A percentile compares a stretch with the other conserved stretches of the same genome.
Evolutionary conservation across 2,888 invertebrate genomes (phyloP).

Genomic region (Drosophila greeni): DNA sequence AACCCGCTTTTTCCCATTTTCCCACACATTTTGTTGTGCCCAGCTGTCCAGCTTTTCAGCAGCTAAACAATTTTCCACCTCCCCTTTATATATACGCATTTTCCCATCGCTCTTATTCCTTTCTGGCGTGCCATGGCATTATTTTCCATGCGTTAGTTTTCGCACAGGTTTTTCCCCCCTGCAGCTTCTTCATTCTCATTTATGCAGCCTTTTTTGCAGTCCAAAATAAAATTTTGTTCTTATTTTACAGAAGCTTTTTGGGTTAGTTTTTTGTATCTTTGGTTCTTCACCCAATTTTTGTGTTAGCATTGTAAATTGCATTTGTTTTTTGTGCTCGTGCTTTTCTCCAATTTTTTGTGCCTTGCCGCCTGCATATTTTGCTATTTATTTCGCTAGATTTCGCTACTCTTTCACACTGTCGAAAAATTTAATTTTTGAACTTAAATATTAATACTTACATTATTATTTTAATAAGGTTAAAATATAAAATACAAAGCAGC

Average conservation of each 20-base stretch:
- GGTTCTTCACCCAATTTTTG: conserved; percentile 35
- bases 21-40: conserved; percentile 31
- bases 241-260: conserved; percentile 11
- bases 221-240: conserved; percentile 26
- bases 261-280: conserved; percentile 7
- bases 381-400: conserved; percentile 34
- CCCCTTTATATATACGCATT: conserved; percentile 1
- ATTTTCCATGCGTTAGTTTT: conserved; percentile 32
- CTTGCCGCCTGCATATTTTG: conserved; percentile 28
- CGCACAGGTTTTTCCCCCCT: conserved; percentile 35
- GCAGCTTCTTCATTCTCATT: conserved; percentile 32
- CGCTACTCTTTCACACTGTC: neutral
- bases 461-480: neutral
- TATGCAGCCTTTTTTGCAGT: conserved; percentile 46
- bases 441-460: too few species aligned
- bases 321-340: conserved; percentile 45
- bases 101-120: neutral
- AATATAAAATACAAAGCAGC: neutral
- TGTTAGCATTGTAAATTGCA: conserved; percentile 63
- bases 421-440: neutral
- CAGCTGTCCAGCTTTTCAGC: conserved; percentile 38
- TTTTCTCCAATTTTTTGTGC: conserved; percentile 6
- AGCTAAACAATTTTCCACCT: conserved; percentile 20
- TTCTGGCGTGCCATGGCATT: conserved; percentile 16
- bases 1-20: conserved; percentile 1